These are phyloP conservation scores for Elanus axillaris DNA, from an alignment of 2,113 vertebrate genomes.

Conservation along the genomic window DNA sequence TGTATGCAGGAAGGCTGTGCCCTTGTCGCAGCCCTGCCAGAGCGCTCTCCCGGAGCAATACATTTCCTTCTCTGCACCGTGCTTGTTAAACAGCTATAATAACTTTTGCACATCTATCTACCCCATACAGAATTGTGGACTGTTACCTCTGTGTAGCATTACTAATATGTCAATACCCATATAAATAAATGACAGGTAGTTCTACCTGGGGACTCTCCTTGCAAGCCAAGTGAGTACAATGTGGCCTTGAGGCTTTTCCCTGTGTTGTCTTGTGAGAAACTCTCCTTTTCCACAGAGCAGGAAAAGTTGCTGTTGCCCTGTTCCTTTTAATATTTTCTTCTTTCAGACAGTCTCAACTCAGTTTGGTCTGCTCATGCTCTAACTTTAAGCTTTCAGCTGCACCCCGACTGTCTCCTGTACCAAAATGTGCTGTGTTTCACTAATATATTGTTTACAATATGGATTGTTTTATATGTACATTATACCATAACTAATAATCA, in stretches of 20 bases:
- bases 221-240: neutral
- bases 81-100: neutral
- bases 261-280: neutral
- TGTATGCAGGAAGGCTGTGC: neutral
- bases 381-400: neutral
- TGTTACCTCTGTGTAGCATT: neutral
- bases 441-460: neutral
- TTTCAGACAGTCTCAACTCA: neutral
- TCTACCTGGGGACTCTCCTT: neutral
- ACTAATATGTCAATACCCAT: neutral
- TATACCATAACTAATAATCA: neutral
- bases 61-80: neutral
- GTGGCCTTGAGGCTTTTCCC: neutral
- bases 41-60: neutral
- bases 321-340: neutral
- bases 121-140: neutral
- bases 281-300: neutral
- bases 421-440: neutral
- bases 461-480: neutral
- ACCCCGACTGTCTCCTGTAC: neutral
- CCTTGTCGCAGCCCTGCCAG: neutral
- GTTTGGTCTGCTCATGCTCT: neutral
- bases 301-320: neutral
- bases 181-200: neutral
- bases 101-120: neutral